phyloP scores from a whole-genome alignment of 2,113 vertebrate genomes.

The Cyprinus carpio region DNA sequence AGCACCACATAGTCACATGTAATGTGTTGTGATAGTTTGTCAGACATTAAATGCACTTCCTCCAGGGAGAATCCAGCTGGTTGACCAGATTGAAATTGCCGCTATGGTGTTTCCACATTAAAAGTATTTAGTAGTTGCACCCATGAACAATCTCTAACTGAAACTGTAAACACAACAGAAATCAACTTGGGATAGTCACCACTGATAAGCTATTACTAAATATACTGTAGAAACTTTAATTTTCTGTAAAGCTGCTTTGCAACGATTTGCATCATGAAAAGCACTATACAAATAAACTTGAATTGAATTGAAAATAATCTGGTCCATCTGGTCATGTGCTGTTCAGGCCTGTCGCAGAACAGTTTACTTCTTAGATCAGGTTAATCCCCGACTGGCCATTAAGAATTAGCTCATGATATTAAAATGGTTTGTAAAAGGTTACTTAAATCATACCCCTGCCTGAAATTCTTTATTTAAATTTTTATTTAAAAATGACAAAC shows the following conservation, averaged over 20 bases:
- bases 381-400: not conserved
- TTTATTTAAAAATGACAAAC: not conserved
- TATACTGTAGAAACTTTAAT: no score
- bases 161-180: constrained; percentile 33
- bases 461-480: constrained; percentile 27
- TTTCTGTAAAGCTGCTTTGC: no score
- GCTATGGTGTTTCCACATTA: constrained; percentile 34
- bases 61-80: constrained; percentile 69
- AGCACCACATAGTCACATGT: constrained; percentile 67
- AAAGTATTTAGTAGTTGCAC: constrained; percentile 22
- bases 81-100: constrained; percentile 56
- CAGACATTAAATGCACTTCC: constrained; percentile 69
- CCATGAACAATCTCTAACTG: not conserved
- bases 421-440: not conserved
- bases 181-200: no score
- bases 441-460: not conserved
- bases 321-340: constrained; percentile 16
- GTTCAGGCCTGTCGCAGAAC: not conserved
- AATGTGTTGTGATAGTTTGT: constrained; percentile 69
- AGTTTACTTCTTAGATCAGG: constrained; percentile 2
- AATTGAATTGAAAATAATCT: no score
- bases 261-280: no score
- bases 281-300: no score
- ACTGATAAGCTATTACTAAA: no score
- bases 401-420: constrained; percentile 6